Evolutionary conservation across 2,888 invertebrate genomes (phyloP), one percentile per base, ranked within the genome.

Genomic region (Scelioninae gen. 1): DNA sequence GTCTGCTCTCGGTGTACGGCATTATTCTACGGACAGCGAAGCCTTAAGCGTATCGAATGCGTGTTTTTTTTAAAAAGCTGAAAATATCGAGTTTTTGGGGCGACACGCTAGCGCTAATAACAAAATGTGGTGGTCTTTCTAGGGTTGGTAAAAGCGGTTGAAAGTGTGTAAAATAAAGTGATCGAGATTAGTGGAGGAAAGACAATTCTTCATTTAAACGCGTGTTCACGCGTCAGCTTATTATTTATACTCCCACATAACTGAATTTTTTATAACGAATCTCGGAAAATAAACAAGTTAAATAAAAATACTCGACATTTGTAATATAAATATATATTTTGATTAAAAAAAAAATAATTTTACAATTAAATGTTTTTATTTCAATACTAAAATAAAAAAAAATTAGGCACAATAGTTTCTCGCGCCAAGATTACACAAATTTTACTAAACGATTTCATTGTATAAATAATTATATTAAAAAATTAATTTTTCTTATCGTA

Each of bases 41-140:
- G 69, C 82, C 86, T 79, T 74, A 84, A 82, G 88, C 89, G 91
- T 91, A 89, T 90, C 91, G 91, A 92, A 91, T 91, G 90, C 88
- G 86, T 87, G 87, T 90, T 90, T 91, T 87, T 88, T 86, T 84
- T n/a, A 81, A 58, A 82, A 81, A 62, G 83, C 86, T 88, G 85
- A 88, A 90, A 90, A 90, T 91, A 90, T 88, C 88, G 85, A 87
- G 84, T 87, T 90, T 90, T 89, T 84, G 68, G 88, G 89, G 88
- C 86, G 86, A 69, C 82, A 84, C 76, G 78, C 63, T 79, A 45
- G 58, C 45, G 72, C 43, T 75, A 71, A 80, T 81, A 76, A 53
- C 69, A 40, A 66, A 79, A 65, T 43, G 15, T 23, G n/a, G 51
- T 34, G 43, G 11, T 63, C 65, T n/a, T 43, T 62, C 10, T 29